Conservation (phyloP, 2,113 vertebrate genomes). For the Calidris pugnax region DNA sequence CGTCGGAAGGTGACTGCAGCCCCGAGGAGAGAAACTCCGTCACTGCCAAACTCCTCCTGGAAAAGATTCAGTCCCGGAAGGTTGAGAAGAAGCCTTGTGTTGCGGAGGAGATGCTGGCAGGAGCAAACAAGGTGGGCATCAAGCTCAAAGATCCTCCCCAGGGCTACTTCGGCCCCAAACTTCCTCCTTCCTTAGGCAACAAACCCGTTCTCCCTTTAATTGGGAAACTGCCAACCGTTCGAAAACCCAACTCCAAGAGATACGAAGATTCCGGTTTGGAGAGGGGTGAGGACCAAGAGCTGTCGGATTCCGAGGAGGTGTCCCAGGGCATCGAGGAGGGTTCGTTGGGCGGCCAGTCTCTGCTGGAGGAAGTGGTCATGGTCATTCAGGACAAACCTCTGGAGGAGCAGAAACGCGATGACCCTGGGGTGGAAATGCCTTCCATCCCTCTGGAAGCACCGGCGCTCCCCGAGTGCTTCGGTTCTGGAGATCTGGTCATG, state of each 20-base stretch:
- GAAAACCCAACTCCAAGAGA: slow-evolving; percentile 81
- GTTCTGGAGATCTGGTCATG: slow-evolving; percentile 64
- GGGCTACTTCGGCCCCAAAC: slow-evolving; percentile 96
- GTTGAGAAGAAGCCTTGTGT: slow-evolving; percentile 74
- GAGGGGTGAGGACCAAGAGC: slow-evolving; percentile 77
- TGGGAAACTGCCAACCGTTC: slow-evolving; percentile 89
- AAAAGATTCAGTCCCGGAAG: slow-evolving; percentile 92
- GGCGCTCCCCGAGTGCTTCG: slow-evolving; percentile 65
- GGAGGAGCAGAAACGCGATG: slow-evolving; percentile 68
- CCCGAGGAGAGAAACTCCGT: slow-evolving; percentile 88
- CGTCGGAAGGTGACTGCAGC: slow-evolving; percentile 75
- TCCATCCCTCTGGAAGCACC: slow-evolving; percentile 57
- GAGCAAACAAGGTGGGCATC: slow-evolving; percentile 82
- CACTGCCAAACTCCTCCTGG: slow-evolving; percentile 91
- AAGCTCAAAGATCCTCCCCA: slow-evolving; percentile 97
- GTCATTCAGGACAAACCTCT: slow-evolving; percentile 73
- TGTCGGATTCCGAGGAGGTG: slow-evolving; percentile 76
- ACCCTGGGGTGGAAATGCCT: slow-evolving; percentile 45
- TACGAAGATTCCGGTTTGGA: slow-evolving; percentile 80
- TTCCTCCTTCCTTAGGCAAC: slow-evolving; percentile 89
- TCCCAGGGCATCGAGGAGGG: slow-evolving; percentile 70
- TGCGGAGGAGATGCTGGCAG: slow-evolving; percentile 72
- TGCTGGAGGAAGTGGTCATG: slow-evolving; percentile 80
- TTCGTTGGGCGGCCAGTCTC: slow-evolving; percentile 70
- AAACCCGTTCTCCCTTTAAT: slow-evolving; percentile 93